These are phyloP conservation scores for Epizoanthus stellaris DNA, from an alignment of 92 coral and sea anemone genomes.

Conservation along the genomic window DNA sequence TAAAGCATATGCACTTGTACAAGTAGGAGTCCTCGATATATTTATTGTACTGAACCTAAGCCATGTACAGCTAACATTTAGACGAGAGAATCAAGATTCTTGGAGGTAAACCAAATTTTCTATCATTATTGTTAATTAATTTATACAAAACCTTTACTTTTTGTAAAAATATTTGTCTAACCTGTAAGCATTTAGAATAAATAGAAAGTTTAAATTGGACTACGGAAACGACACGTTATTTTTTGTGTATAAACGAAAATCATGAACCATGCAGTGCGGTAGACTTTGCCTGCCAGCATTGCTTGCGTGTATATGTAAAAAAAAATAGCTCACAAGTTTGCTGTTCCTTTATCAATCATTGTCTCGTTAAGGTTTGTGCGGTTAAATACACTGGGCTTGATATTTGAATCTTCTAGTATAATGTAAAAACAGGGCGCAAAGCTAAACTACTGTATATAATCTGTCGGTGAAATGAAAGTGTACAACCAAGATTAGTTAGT, in stretches of 20 bases:
- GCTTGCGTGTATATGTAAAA: background rate
- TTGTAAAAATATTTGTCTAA: background rate
- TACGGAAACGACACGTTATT: background rate
- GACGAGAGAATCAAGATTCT: background rate
- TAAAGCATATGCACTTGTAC: background rate
- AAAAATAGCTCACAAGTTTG: background rate
- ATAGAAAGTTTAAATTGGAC: background rate
- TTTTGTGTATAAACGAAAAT: background rate
- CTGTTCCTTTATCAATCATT: background rate
- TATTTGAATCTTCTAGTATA: background rate
- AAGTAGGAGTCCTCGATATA: background rate
- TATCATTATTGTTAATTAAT: background rate
- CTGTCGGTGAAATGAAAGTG: no score
- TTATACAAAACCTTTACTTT: background rate
- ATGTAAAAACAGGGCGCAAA: background rate
- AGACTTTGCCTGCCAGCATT: background rate
- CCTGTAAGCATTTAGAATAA: slow-evolving; percentile 4
- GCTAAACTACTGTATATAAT: no score
- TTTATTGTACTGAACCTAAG: slow-evolving; percentile 20
- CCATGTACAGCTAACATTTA: background rate
- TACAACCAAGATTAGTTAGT: no score
- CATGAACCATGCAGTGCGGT: background rate
- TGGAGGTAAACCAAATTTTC: background rate
- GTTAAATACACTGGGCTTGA: background rate
- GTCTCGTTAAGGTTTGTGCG: background rate